phyloP scores from a whole-genome alignment of 1,140 invertebrate genomes.

The Mycetomoellerius zeteki region DNA sequence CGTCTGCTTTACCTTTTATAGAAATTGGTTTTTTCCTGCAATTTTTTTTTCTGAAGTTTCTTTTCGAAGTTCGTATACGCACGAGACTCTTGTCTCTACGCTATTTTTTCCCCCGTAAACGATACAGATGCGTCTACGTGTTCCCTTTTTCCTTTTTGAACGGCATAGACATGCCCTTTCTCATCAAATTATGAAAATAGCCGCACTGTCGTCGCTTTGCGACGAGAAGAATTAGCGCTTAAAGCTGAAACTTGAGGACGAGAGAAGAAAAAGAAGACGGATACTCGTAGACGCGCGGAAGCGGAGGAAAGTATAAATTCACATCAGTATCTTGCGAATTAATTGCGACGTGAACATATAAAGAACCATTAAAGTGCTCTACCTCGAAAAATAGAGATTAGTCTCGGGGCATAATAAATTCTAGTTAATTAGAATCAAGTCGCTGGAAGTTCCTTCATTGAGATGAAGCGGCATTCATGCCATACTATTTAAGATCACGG shows the following conservation, averaged over 20 bases:
- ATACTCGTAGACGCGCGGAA: background rate
- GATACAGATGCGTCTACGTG: background rate
- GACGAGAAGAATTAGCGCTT: background rate
- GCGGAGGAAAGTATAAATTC: constrained; percentile 46
- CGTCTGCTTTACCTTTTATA: background rate
- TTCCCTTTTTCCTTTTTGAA: background rate
- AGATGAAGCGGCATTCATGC: constrained; percentile 61
- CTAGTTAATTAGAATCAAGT: constrained; percentile 75
- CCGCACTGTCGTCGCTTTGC: background rate
- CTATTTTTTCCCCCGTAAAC: background rate
- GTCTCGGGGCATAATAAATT: constrained; percentile 72
- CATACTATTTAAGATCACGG: constrained; percentile 63
- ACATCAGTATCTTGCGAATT: constrained; percentile 50
- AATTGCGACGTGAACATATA: constrained; percentile 66
- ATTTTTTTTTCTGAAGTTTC: constrained; percentile 20
- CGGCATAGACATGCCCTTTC: constrained; percentile 8
- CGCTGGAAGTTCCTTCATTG: constrained; percentile 70
- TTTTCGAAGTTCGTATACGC: background rate
- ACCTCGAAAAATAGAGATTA: constrained; percentile 44
- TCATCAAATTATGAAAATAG: constrained; percentile 40
- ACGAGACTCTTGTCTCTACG: background rate
- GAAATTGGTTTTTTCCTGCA: constrained; percentile 9
- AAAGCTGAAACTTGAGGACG: background rate
- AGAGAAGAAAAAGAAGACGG: constrained; percentile 23
- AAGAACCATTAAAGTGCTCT: constrained; percentile 73